phyloP scores from a whole-genome alignment of 2,797 vertebrate species.

The Sebastes taczanowskii region DNA sequence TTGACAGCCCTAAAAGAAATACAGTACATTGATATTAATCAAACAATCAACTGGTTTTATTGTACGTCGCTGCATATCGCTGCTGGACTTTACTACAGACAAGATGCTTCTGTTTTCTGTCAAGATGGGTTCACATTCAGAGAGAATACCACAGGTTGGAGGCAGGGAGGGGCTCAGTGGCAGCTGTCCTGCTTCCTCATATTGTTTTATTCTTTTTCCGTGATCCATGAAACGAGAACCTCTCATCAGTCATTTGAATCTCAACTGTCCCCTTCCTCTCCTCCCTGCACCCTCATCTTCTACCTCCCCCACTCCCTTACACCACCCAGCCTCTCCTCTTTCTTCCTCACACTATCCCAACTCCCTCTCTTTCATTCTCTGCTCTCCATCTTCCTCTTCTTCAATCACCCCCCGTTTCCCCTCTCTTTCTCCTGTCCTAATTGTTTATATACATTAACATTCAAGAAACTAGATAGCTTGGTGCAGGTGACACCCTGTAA shows the following conservation, averaged over 20 bases:
- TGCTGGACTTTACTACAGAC: background rate
- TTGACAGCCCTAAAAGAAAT: background rate
- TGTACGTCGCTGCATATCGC: background rate
- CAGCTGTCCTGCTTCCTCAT: slow-evolving; percentile 16
- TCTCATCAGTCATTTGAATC: slow-evolving; percentile 40
- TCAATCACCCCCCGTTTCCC: background rate
- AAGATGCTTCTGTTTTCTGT: background rate
- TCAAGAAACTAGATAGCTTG: slow-evolving; percentile 90
- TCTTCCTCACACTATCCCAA: slow-evolving; percentile 15
- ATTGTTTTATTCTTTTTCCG: background rate
- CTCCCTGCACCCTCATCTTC: background rate
- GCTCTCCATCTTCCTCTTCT: background rate
- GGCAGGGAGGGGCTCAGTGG: background rate
- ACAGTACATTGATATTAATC: background rate
- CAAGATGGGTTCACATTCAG: background rate
- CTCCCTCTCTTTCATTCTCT: slow-evolving; percentile 19
- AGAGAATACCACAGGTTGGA: background rate
- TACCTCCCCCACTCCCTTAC: background rate
- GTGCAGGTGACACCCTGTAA: slow-evolving; percentile 92
- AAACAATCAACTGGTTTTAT: background rate
- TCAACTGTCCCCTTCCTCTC: slow-evolving; percentile 19
- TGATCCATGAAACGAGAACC: slow-evolving; percentile 27
- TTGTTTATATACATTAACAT: slow-evolving; percentile 99
- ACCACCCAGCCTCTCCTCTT: background rate
- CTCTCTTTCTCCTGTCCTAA: slow-evolving; percentile 82